Evolutionary conservation across 2,888 invertebrate genomes (phyloP).

Genomic region (Andrena trimmerana): DNA sequence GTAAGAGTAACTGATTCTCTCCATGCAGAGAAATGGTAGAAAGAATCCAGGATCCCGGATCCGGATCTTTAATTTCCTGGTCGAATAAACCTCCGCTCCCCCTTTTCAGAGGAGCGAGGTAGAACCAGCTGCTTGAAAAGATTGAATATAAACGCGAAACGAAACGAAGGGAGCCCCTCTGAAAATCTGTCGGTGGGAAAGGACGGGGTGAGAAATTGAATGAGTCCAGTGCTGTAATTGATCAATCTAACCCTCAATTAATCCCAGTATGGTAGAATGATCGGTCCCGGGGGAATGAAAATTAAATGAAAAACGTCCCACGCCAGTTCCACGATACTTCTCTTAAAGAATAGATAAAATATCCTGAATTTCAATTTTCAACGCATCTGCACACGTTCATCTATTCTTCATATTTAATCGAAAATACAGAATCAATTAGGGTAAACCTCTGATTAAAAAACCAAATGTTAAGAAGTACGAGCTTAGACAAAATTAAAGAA

Average conservation of each 20-base stretch:
- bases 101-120: constrained; percentile 6
- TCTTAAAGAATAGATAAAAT: too few relatives aligned
- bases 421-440: too few relatives aligned
- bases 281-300: constrained; percentile 1
- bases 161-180: constrained; percentile 19
- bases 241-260: constrained; percentile 24
- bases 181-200: constrained; percentile 19
- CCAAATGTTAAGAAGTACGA: too few relatives aligned
- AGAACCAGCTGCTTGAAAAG: constrained; percentile 27
- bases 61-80: constrained; percentile 60
- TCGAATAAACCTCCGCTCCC: constrained; percentile 32
- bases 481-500: background rate
- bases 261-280: background rate
- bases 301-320: constrained; percentile 6
- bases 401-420: too few relatives aligned
- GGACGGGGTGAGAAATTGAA: constrained; percentile 36
- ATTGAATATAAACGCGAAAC: constrained; percentile 38
- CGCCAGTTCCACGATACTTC: background rate
- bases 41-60: constrained; percentile 5
- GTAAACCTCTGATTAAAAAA: too few relatives aligned
- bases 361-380: too few relatives aligned
- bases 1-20: constrained; percentile 18
- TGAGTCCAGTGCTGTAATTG: constrained; percentile 24
- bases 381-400: too few relatives aligned
- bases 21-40: background rate